Evolutionary conservation across 1,140 invertebrate genomes (phyloP).

Genomic region (Triops cancriformis): DNA sequence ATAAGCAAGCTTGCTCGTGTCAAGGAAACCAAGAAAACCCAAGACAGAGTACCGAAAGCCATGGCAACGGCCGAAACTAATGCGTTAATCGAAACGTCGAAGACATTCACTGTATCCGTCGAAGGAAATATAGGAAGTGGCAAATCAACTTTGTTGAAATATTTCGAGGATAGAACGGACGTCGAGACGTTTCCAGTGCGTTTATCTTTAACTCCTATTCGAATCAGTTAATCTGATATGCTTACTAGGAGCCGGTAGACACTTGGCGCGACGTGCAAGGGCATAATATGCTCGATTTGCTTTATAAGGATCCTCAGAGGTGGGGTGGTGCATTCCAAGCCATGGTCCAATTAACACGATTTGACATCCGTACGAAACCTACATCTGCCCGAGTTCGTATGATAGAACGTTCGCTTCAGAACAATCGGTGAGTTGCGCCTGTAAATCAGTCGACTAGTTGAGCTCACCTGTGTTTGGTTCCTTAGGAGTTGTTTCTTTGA

Average conservation of each 20-base stretch:
- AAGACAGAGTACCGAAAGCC: background rate
- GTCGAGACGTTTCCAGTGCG: slow-evolving; percentile 28
- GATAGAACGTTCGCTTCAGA: slow-evolving; percentile 81
- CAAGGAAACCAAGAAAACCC: background rate
- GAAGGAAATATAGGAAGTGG: slow-evolving; percentile 91
- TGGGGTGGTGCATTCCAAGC: slow-evolving; percentile 80
- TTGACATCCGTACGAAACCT: slow-evolving; percentile 61
- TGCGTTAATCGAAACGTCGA: background rate
- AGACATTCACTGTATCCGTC: slow-evolving; percentile 43
- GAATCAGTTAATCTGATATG: background rate
- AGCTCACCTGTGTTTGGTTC: background rate
- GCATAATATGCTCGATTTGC: slow-evolving; percentile 72
- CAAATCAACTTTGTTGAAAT: slow-evolving; percentile 79
- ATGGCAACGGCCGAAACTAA: background rate
- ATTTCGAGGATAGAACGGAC: slow-evolving; percentile 55
- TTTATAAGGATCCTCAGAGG: slow-evolving; percentile 70
- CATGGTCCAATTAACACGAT: slow-evolving; percentile 80
- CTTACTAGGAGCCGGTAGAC: slow-evolving; percentile 60
- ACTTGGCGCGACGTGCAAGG: slow-evolving; percentile 74
- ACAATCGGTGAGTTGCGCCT: slow-evolving; percentile 48
- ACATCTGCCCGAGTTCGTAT: slow-evolving; percentile 61
- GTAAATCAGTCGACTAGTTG: background rate
- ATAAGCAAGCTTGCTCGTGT: background rate
- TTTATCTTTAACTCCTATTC: slow-evolving; percentile 21
- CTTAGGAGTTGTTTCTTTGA: slow-evolving; percentile 25